Evolutionary conservation across 1,140 invertebrate species (phyloP).

Genomic region (Penaeus japonicus): DNA sequence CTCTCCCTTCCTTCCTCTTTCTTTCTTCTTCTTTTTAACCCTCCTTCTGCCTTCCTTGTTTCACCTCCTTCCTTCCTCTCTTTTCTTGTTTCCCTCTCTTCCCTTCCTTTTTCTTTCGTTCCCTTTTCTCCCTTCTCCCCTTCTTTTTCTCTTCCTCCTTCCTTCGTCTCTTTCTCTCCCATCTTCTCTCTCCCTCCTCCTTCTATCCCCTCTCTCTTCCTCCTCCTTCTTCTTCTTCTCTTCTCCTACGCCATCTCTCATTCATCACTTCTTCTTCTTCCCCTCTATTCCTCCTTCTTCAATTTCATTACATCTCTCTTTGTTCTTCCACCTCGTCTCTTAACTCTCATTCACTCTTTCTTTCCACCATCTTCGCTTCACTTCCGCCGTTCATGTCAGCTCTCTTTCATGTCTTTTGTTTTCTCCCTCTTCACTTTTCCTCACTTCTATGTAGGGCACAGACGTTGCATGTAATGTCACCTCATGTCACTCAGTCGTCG

Average conservation of each 20-base stretch:
- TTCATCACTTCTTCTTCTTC: neutral
- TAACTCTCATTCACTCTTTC: neutral
- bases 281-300: neutral
- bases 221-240: neutral
- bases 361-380: neutral
- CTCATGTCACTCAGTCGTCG: too few relatives aligned
- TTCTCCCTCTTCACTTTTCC: neutral
- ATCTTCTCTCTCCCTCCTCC: neutral
- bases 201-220: neutral
- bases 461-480: too few relatives aligned
- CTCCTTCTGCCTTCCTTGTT: neutral
- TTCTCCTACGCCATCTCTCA: neutral
- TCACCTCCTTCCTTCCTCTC: neutral
- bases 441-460: too few relatives aligned
- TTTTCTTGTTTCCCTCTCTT: neutral
- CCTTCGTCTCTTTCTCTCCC: neutral
- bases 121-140: neutral
- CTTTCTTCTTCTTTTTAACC: neutral
- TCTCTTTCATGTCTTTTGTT: neutral
- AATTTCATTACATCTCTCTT: neutral
- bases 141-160: neutral
- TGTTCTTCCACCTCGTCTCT: neutral
- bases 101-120: neutral
- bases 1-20: neutral
- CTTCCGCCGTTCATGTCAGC: neutral